Base-by-base conservation (phyloP, 2,888 invertebrate species). In the Melitaea athalia region DNA sequence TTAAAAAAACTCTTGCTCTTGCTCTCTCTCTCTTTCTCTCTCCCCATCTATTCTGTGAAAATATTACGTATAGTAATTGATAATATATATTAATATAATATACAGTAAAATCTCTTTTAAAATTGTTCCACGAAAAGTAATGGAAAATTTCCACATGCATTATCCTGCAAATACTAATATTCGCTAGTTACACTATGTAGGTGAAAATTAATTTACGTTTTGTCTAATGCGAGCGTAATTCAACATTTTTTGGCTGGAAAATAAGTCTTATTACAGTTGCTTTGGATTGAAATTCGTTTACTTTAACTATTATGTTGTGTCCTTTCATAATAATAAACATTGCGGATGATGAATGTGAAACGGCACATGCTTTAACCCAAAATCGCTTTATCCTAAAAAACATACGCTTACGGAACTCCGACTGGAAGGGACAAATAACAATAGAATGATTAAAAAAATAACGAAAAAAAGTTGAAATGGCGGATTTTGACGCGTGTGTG, bases 271-370 rank as follows among this genome's bases (percentile, higher is more conserved):
- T 14, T 0, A 0, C 0, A 2, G 10, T 15, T 0, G 0, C 0
- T 5, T 65, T 59, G 50, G 47, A 67, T 53, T 43, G 24, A 61
- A 43, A 62, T 14, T 72, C 15, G 7, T n/a, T 31, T 38, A 61
- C 14, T n/a, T 7, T 50, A 24, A 43, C 7, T 33, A n/a, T 45
- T n/a, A 43, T 12, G 52, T 69, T 72, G 70, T 49, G 69, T 47
- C 70, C 62, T 71, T 74, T 66, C 68, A 68, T 42, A 68, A 67
- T 50, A 64, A 65, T 64, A 68, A 65, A 61, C 64, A 59, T 31
- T 49, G 71, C 76, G 79, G 79, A 82, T 82, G 81, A 82, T 83
- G 80, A 81, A 83, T 83, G 83, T 78, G 81, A 76, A 79, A 73
- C 77, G 79, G 80, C 79, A 78, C 77, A 79, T 78, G 80, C 75